phyloP scores from a whole-genome alignment of 2,888 invertebrate species.

The Drosophila nr. perissopoda region DNA sequence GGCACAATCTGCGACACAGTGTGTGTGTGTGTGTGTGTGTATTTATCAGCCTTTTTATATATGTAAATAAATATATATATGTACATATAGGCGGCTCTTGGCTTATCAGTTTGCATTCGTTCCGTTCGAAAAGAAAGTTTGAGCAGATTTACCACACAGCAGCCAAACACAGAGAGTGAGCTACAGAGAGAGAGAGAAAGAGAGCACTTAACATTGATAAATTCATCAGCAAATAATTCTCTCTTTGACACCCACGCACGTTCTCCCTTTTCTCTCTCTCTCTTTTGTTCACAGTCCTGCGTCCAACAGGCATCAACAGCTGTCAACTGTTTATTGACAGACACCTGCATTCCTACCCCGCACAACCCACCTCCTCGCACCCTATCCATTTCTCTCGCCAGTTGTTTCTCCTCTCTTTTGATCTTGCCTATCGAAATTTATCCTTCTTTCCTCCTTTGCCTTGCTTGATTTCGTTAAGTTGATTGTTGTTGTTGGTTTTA shows the following conservation, averaged over 20 bases:
- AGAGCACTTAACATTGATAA: constrained; percentile 26
- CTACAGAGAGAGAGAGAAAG: not conserved
- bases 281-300: constrained; percentile 26
- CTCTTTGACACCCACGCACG: not conserved
- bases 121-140: constrained; percentile 35
- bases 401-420: not conserved
- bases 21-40: constrained; percentile 6
- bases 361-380: constrained; percentile 8
- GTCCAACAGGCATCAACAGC: constrained; percentile 79
- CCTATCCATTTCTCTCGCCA: not conserved
- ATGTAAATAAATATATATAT: not conserved
- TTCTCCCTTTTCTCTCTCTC: constrained; percentile 1
- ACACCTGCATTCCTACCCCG: constrained; percentile 14
- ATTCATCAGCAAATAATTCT: constrained; percentile 19
- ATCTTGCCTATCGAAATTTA: constrained; percentile 33
- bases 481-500: constrained; percentile 15
- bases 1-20: constrained; percentile 21
- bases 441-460: constrained; percentile 35
- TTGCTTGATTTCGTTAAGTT: constrained; percentile 31
- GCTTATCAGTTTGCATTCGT: constrained; percentile 64
- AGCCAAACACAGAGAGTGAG: constrained; percentile 5
- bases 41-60: constrained; percentile 37
- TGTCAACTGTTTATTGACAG: constrained; percentile 71
- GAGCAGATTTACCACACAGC: constrained; percentile 38
- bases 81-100: constrained; percentile 19